phyloP scores from a whole-genome alignment of 2,113 vertebrate species.

The Penelope pileata region DNA sequence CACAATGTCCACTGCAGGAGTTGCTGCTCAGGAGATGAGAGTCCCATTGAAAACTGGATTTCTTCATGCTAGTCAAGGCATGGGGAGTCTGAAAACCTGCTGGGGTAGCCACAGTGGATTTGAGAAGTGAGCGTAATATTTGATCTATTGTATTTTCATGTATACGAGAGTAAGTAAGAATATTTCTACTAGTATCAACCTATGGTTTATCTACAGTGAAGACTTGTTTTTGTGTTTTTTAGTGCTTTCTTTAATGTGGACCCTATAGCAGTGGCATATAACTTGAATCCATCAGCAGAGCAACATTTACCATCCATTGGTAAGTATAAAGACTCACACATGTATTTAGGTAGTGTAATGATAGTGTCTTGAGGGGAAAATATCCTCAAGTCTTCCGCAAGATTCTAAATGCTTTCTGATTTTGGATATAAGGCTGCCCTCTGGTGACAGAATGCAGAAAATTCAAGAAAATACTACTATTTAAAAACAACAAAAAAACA shows the following conservation, averaged over 20 bases:
- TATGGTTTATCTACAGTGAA: not conserved
- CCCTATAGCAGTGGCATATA: constrained; percentile 79
- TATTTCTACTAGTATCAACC: accelerated
- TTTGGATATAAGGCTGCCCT: constrained; percentile 41
- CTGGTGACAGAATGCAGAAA: constrained; percentile 26
- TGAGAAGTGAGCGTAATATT: constrained; percentile 84
- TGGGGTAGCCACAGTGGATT: constrained; percentile 81
- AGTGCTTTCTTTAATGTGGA: constrained; percentile 88
- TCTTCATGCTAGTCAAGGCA: constrained; percentile 84
- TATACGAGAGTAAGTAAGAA: accelerated
- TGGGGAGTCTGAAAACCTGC: constrained; percentile 85
- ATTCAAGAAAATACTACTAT: not conserved
- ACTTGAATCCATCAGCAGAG: constrained; percentile 66
- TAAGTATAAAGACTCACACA: constrained; percentile 15
- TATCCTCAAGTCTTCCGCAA: not conserved
- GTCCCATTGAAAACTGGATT: constrained; percentile 86
- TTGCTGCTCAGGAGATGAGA: constrained; percentile 91
- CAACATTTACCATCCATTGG: constrained; percentile 54
- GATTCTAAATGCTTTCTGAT: not conserved
- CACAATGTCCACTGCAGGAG: constrained; percentile 92
- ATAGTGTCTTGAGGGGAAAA: not conserved
- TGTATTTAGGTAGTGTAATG: not conserved
- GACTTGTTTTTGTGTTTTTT: not conserved
- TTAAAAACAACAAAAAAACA: accelerated
- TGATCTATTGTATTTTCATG: not conserved